Base-by-base conservation (phyloP, 2,797 vertebrate species). In the Carcharodon carcharias region DNA sequence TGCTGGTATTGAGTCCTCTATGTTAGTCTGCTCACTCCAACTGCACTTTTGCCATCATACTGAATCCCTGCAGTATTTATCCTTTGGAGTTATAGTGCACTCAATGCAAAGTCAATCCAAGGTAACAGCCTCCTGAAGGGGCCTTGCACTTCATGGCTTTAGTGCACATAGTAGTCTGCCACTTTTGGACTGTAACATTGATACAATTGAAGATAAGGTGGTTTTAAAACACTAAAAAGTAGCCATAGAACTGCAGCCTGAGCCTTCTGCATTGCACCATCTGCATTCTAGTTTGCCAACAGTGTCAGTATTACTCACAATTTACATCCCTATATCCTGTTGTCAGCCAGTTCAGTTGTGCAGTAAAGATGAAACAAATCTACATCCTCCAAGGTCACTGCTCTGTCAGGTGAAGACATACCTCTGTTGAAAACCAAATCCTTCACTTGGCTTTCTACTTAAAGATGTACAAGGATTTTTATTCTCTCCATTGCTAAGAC, bases 301-400 rank as follows among this genome's bases (percentile, higher is more conserved):
- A 67, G 50, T 26, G 63, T 93, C 63, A 65, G 63, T 26, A 67
- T 93, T 65, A n/a, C 18, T 67, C 91, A 67, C n/a, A 93, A 65
- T 65, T 67, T 61, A 93, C 63, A 67, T 40, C n/a, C 11, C 61
- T 67, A 40, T 67, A 65, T 93, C 63, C 91, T 45, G 23, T 40
- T 45, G 91, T 93, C 61, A 93, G 61, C 16, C 61, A 93, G n/a
- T 93, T 93, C 61, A 93, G 93, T 93, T 65, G 91, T 93, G 91
- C 91, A 93, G 61, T n/a, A 40, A 65, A 67, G 61, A 93, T 93
- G 21, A 67, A 93, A 93, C 61, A 65, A 65, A 93, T 67, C 61
- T 93, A 40, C n/a, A 93, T 21, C 4, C 91, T 65, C n/a, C 63
- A n/a, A 65, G 63, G 91, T 65, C 63, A 35, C 91, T 65, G 91